Conservation (phyloP, 2,113 vertebrate species). For the Brachypteracias leptosomus region DNA sequence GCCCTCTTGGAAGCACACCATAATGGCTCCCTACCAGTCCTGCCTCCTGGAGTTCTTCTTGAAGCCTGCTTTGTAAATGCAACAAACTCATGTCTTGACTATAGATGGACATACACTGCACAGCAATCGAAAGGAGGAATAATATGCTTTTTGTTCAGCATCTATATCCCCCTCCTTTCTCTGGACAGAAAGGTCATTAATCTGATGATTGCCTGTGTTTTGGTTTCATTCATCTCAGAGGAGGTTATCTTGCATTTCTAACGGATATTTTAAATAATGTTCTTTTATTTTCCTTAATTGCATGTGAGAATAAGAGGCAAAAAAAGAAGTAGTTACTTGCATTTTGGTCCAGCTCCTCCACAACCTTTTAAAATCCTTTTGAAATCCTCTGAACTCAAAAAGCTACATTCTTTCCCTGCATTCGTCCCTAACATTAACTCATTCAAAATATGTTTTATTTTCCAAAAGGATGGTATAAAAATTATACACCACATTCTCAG, state of each 20-base stretch:
- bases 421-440: background rate
- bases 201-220: background rate
- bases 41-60: background rate
- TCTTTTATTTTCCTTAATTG: background rate
- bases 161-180: background rate
- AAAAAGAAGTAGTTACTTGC: background rate
- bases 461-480: background rate
- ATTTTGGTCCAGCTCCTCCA: background rate
- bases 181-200: background rate
- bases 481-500: background rate
- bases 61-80: background rate
- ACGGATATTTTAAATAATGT: background rate
- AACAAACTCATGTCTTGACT: background rate
- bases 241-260: background rate
- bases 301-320: background rate
- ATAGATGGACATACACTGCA: background rate
- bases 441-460: background rate
- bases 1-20: background rate
- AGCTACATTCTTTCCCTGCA: background rate
- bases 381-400: background rate
- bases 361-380: background rate
- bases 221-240: background rate
- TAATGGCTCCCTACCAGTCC: background rate
- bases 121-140: background rate
- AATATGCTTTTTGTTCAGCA: background rate